Conservation (phyloP, 2,797 vertebrate species). For the Rhynchonycteris naso region DNA sequence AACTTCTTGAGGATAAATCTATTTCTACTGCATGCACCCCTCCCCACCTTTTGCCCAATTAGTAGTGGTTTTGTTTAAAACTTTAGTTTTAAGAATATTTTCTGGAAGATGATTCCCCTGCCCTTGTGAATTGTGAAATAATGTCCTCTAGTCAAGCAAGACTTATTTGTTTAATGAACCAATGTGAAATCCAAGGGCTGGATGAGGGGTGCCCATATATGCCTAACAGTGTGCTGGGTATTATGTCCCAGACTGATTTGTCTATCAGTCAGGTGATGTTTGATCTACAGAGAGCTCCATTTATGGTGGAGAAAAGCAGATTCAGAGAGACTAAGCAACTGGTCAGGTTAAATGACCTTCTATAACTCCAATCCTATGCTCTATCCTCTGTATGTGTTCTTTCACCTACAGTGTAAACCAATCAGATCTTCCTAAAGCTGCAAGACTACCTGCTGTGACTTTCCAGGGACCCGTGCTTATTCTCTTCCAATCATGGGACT, state of each 20-base stretch:
- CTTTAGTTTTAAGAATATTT: neutral
- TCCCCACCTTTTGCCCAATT: neutral
- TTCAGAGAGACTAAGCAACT: neutral
- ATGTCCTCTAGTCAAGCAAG: neutral
- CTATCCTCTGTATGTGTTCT: neutral
- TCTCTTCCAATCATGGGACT: neutral
- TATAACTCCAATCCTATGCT: neutral
- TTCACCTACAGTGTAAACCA: neutral
- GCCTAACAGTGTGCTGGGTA: neutral
- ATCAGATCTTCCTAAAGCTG: neutral
- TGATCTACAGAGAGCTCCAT: neutral
- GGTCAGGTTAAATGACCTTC: neutral
- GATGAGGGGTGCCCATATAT: neutral
- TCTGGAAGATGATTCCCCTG: neutral
- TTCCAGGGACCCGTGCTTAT: neutral
- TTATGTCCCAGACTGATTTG: neutral
- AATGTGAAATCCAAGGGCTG: neutral
- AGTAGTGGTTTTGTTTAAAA: constrained; percentile 22
- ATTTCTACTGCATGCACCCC: neutral
- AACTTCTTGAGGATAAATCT: neutral
- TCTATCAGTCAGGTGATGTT: neutral
- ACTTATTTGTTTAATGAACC: neutral
- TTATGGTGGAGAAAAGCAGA: neutral
- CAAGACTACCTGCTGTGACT: neutral
- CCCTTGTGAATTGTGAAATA: constrained; percentile 1